Conservation (phyloP, 2,113 vertebrate species). For the Caracal caracal region DNA sequence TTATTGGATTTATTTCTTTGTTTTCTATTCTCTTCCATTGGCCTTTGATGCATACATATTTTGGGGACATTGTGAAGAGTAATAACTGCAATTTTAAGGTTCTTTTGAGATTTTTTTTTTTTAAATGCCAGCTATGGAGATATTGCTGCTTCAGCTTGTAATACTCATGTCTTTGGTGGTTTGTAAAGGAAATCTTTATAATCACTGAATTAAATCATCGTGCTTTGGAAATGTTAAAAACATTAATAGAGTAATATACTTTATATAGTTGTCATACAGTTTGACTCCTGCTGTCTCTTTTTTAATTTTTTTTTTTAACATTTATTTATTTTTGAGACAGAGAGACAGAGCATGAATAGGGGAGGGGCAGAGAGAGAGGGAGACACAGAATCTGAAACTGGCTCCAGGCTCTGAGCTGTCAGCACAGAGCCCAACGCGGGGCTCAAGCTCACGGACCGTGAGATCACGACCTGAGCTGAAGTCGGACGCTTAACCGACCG, state of each 20-base stretch:
- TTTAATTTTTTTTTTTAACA: no score
- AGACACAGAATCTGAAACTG: no score
- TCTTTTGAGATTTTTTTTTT: neutral
- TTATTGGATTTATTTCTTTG: neutral
- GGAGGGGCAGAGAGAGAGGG: no score
- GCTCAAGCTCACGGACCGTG: no score
- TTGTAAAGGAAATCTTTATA: constrained; percentile 43
- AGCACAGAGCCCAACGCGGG: no score
- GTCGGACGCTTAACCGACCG: no score
- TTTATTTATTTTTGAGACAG: no score
- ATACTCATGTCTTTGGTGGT: neutral
- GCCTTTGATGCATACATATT: neutral
- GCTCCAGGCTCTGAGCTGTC: no score
- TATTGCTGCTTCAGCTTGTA: neutral
- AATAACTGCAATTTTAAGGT: constrained; percentile 29
- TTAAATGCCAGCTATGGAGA: neutral
- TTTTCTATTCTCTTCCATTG: neutral
- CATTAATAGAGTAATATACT: neutral
- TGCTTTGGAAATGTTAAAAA: neutral
- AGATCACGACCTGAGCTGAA: no score
- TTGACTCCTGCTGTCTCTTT: neutral
- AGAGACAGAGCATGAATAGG: no score
- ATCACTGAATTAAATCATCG: neutral
- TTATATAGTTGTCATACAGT: neutral
- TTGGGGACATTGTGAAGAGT: constrained; percentile 18